phyloP scores from a whole-genome alignment of 2,888 invertebrate species.

The Amblyjoppa fuscipennis region DNA sequence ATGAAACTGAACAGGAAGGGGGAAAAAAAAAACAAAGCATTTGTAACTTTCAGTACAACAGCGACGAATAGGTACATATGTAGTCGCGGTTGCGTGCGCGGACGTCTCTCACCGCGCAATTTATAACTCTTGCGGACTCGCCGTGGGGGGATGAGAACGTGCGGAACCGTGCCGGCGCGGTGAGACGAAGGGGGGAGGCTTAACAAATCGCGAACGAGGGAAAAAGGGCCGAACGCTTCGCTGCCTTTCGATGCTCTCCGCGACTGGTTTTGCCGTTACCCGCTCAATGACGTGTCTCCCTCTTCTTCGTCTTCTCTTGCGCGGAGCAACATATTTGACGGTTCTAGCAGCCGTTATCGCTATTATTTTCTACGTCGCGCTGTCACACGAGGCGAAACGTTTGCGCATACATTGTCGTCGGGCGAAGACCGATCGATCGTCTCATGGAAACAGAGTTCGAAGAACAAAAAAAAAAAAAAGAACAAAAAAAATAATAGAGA shows the following conservation, averaged over 20 bases:
- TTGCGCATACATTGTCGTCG: background rate
- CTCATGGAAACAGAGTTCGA: background rate
- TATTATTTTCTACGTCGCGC: background rate
- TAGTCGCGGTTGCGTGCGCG: conserved; percentile 61
- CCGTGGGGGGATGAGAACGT: background rate
- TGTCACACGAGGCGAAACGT: background rate
- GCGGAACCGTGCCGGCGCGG: background rate
- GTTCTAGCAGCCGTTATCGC: background rate
- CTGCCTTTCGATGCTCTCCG: conserved; percentile 31
- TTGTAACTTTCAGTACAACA: conserved; percentile 53
- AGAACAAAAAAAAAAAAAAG: background rate
- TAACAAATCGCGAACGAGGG: conserved; percentile 64
- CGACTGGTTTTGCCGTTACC: conserved; percentile 16
- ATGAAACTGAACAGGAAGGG: conserved; percentile 42
- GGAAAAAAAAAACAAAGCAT: conserved; percentile 34
- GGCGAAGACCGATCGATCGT: background rate
- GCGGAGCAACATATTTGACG: background rate
- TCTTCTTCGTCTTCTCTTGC: conserved; percentile 41
- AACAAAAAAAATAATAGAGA: background rate
- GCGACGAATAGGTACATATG: conserved; percentile 61
- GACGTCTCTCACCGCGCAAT: conserved; percentile 61
- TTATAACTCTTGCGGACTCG: conserved; percentile 59
- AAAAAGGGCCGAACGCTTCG: conserved; percentile 54
- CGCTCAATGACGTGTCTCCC: conserved; percentile 5
- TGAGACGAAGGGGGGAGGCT: conserved; percentile 21